These are phyloP conservation scores for Corythucha ciliata DNA, from an alignment of 2,888 invertebrate genomes.

Conservation along the genomic window DNA sequence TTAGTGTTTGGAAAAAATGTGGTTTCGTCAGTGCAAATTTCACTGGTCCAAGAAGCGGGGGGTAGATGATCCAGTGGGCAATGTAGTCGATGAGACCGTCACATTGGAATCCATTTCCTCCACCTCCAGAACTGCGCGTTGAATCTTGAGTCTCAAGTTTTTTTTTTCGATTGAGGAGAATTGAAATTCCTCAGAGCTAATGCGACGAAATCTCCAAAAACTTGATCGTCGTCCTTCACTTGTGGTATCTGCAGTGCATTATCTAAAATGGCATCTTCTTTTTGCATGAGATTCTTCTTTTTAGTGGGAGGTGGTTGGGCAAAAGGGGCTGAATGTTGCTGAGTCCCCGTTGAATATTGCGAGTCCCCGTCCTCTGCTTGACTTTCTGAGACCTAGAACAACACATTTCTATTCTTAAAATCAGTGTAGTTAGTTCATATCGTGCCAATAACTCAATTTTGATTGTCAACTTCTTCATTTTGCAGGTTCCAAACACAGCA, in stretches of 20 bases:
- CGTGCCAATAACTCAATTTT: not conserved
- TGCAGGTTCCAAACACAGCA: not conserved
- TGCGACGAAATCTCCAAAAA: too few relatives aligned
- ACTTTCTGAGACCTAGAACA: constrained; percentile 13
- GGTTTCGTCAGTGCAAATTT: constrained; percentile 9
- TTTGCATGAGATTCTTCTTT: constrained; percentile 2
- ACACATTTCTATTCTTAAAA: constrained; percentile 4
- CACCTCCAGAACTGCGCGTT: constrained; percentile 15
- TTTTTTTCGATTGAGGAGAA: constrained; percentile 15
- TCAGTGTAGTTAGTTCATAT: not conserved
- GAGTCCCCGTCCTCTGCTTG: constrained; percentile 14
- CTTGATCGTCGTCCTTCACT: constrained; percentile 12
- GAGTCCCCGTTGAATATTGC: constrained; percentile 10
- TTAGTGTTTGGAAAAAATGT: constrained; percentile 1
- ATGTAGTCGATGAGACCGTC: constrained; percentile 11
- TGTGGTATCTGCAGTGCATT: constrained; percentile 13
- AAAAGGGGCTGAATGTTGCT: constrained; percentile 8
- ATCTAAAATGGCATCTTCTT: constrained; percentile 16
- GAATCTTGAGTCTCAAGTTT: constrained; percentile 14
- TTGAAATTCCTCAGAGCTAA: constrained; percentile 14
- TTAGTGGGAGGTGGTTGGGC: constrained; percentile 3
- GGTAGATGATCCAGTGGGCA: not conserved
- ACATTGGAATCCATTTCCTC: constrained; percentile 17
- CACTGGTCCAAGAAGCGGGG: constrained; percentile 16
- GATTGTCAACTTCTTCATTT: not conserved